Percentiles rank a stretch among this genome's conserved stretches.
Conservation (phyloP, 2,888 invertebrate species). For the Calameuta filiformis region DNA sequence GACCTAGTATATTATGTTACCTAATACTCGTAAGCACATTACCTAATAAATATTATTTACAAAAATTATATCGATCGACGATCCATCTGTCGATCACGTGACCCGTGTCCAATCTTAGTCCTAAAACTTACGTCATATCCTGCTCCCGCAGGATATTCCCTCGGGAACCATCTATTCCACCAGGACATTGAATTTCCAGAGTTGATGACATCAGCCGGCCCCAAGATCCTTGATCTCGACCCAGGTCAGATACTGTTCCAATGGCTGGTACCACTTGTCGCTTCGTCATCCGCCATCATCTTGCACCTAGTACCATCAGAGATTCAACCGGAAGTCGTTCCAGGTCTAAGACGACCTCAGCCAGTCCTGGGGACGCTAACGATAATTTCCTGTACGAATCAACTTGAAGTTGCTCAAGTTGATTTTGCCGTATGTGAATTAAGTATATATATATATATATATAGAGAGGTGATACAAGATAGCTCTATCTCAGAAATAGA, state of each 20-base stretch:
- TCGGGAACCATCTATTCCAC: neutral
- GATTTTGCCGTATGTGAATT: neutral
- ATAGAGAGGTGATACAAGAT: neutral
- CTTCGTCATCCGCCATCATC: neutral
- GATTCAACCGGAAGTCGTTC: neutral
- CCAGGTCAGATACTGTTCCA: neutral
- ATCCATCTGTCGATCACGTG: neutral
- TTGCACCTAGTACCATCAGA: neutral
- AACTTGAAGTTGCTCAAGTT: neutral
- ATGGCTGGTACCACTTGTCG: neutral
- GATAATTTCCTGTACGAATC: neutral
- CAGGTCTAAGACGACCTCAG: neutral
- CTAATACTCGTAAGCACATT: slow-evolving; percentile 61
- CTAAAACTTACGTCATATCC: neutral
- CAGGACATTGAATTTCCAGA: neutral
- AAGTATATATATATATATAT: neutral
- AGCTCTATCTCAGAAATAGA: too few species aligned
- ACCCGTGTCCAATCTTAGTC: neutral
- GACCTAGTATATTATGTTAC: slow-evolving; percentile 61
- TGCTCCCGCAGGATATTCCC: neutral
- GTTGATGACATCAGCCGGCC: neutral
- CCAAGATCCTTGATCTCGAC: neutral
- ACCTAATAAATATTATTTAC: slow-evolving; percentile 62
- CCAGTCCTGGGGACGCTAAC: neutral
- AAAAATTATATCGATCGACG: slow-evolving; percentile 35